Evolutionary conservation across 92 coral and sea anemone genomes (phyloP), one percentile per base, ranked within the genome.

Genomic region (Nematostella vectensis): DNA sequence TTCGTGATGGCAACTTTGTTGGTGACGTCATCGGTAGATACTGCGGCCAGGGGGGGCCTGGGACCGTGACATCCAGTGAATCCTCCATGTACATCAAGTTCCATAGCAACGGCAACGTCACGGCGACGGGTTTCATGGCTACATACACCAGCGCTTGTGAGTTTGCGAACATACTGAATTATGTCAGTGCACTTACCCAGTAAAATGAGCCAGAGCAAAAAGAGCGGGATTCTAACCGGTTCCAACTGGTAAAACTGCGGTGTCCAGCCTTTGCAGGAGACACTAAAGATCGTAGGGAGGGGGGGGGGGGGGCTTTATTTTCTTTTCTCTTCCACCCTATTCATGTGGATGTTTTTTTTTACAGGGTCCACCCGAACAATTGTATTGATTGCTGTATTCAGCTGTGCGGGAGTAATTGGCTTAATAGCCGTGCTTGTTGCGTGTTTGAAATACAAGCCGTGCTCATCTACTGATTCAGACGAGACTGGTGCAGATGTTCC

Each of bases 81-180:
- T 52, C 48, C n/a, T 11, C 36, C 4, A 52, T 84, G 74, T 68
- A 39, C 55, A 72, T 84, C 22, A 38, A 56, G 15, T 84, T 84
- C 30, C 63, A 45, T 18, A 50, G 78, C 3, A 74, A 79, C 47
- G 70, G 61, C 28, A 73, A 56, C 16, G 77, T 78, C 20, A 59
- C 60, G 9, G 74, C 59, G 66, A 59, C 65, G 25, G 94, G 94
- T 3, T 84, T 84, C 64, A 82, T 61, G 50, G 94, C 87, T 11
- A 62, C 78, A 47, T 79, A 30, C 57, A 62, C 64, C 9, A 44
- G 66, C 2, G 49, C 49, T 31, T 62, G 82, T 76, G 62, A 68
- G 82, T 51, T 25, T 2, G n/a, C n/a, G n/a, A 17, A 38, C 24
- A 18, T 1, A 10, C 12, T 25, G 16, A n/a, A n/a, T n/a, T n/a